These are phyloP conservation scores for Meloidogyne exigua DNA, from an alignment of 1,140 invertebrate species.

Conservation along the genomic window DNA sequence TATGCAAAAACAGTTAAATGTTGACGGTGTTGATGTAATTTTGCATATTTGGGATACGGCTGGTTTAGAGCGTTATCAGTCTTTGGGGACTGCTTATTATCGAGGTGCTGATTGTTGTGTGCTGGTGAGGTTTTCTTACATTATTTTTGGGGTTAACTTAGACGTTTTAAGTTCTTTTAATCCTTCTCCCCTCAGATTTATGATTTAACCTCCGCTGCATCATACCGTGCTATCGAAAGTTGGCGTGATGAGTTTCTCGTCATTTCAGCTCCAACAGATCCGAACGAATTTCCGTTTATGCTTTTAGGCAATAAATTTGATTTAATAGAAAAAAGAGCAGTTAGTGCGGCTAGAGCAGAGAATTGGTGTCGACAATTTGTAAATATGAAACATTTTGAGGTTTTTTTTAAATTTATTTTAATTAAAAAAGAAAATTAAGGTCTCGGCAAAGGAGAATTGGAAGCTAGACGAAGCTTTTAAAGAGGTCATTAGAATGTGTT, in stretches of 20 bases:
- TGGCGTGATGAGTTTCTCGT: conserved; percentile 99
- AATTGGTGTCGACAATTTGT: conserved; percentile 97
- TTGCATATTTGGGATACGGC: conserved; percentile 74
- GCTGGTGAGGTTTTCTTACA: conserved; percentile 66
- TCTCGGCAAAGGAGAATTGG: conserved; percentile 64
- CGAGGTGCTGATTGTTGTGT: conserved; percentile 98
- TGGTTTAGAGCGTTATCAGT: conserved; percentile 79
- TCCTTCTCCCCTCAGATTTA: conserved; percentile 69
- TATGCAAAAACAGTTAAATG: conserved; percentile 95
- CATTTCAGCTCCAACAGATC: conserved; percentile 84
- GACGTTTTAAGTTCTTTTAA: too few species aligned
- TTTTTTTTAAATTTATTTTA: not conserved
- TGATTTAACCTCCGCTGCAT: conserved; percentile 92
- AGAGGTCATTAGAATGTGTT: not conserved
- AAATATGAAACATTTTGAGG: conserved; percentile 77
- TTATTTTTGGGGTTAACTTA: too few species aligned
- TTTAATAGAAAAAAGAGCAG: conserved; percentile 82
- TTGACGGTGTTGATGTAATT: conserved; percentile 95
- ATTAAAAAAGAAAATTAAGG: not conserved
- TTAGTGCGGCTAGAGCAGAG: conserved; percentile 88
- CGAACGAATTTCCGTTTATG: conserved; percentile 98
- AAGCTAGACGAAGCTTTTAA: not conserved
- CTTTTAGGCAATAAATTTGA: conserved; percentile 98
- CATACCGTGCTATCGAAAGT: conserved; percentile 94
- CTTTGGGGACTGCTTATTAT: conserved; percentile 93